Evolutionary conservation across 2,113 vertebrate species (phyloP).

Genomic region (Silurus meridionalis): DNA sequence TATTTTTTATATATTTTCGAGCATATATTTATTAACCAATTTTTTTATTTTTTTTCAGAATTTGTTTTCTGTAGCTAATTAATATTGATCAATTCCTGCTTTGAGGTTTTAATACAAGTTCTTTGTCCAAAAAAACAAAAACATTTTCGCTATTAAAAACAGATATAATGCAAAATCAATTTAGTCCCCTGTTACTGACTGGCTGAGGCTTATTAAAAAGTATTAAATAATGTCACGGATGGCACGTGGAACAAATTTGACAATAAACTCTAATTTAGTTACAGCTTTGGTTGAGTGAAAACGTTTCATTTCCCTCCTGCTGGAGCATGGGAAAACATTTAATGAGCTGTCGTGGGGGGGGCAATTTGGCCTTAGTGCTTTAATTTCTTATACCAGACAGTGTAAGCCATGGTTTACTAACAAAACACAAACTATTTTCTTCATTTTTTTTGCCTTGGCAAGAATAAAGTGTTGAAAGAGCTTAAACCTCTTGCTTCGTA

Average conservation of each 20-base stretch:
- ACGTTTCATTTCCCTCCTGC: slow-evolving; percentile 21
- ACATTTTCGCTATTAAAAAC: background rate
- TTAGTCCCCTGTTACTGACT: slow-evolving; percentile 1
- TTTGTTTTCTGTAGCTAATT: background rate
- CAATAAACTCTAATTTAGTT: slow-evolving; percentile 50
- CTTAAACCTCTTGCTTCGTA: background rate
- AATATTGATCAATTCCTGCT: background rate
- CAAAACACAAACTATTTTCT: background rate
- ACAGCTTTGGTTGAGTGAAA: slow-evolving; percentile 38
- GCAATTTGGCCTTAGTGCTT: slow-evolving; percentile 9
- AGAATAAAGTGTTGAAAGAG: background rate
- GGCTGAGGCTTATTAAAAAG: slow-evolving; percentile 33
- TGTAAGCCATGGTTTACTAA: slow-evolving; percentile 4
- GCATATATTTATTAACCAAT: no score
- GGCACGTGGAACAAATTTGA: slow-evolving; percentile 49
- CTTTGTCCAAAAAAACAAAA: background rate
- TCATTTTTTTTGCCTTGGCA: background rate
- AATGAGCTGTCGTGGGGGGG: slow-evolving; percentile 40
- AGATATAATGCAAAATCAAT: background rate
- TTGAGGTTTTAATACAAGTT: background rate
- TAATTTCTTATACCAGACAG: slow-evolving; percentile 31
- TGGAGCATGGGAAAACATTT: slow-evolving; percentile 43
- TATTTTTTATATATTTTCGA: no score
- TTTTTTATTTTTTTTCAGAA: background rate
- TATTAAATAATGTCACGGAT: slow-evolving; percentile 44